Evolutionary conservation across 1,140 invertebrate genomes (phyloP), one percentile per base, ranked within the genome.

Genomic region (Hyles euphorbiae): DNA sequence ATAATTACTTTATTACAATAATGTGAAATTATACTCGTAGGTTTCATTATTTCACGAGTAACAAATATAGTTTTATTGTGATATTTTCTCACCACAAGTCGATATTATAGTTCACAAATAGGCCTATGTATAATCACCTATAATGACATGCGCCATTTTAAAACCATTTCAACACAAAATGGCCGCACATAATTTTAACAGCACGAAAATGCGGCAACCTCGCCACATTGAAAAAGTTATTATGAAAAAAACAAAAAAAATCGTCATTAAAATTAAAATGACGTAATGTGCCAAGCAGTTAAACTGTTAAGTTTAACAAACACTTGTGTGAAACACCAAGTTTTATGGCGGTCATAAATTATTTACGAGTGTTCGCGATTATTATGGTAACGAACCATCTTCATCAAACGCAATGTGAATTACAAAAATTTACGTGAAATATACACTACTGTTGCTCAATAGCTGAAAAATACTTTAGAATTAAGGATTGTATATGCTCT

Each of bases 321-420:
- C 68, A 74, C 71, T 72, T 65, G 59, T 68, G 58, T 66, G 68
- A 65, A 64, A 65, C 49, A 56, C 57, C 45, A 33, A n/a, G 60
- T 54, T 79, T 79, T 71, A 75, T 67, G 65, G 52, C 52, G 10
- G 55, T 49, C 69, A 73, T 79, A 77, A 77, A 77, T 69, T 65
- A 70, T 76, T 75, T 75, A 73, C 72, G 72, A 69, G 58, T 67
- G 60, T 55, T 60, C 59, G 53, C 61, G 63, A 72, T 65, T 72
- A 63, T 65, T 74, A 65, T 57, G 47, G 60, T 55, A 57, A 66
- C 49, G 55, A 46, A n/a, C n/a, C 22, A 32, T 54, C 54, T 57
- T 57, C 56, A 58, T 54, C 53, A 34, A 9, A 34, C 36, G 3
- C 3, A 2, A 22, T 53, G 12, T 5, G 3, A 33, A 36, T 53